Evolutionary conservation across 2,888 invertebrate genomes (phyloP), one percentile per base, ranked within the genome.

Genomic region (Rhingia campestris): DNA sequence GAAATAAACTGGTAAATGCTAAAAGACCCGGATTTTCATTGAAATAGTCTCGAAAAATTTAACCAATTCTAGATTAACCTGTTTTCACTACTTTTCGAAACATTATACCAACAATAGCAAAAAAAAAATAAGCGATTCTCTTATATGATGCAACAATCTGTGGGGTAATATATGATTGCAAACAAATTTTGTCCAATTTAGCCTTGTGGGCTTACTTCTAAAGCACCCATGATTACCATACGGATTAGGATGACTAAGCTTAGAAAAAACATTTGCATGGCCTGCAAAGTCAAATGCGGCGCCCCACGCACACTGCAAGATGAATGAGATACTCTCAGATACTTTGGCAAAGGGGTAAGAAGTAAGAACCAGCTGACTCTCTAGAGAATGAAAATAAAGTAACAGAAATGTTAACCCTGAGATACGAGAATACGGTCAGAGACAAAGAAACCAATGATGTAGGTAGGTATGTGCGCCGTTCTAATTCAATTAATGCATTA

Each of bases 401-500:
- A 54, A 14, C 22, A 22, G 35, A 54, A 54, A n/a, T 4, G 14
- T 58, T 82, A 82, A 73, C 82, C 79, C 79, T 82, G 82, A 79
- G 79, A 69, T 53, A 39, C 56, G 41, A 69, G 64, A 74, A 77
- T 73, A 73, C 67, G 63, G 63, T 49, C 82, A 35, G 56, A 82
- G 67, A 53, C 67, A 82, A 72, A 82, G 56, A 51, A 82, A 79
- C 39, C 22, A 54, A 54, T 67, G 41, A 73, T 22, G 22, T 22
- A 22, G 22, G 22, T 22, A 22, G 22, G 22, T 22, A 22, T 22
- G 77, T 72, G 45, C 30, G 66, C 49, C 79, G 56, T 82, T 82
- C 77, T 82, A 79, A 73, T 79, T 73, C 39, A 51, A 64, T 75
- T 51, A 75, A 43, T 75, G 75, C 67, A 67, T 53, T 64, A 33